These are phyloP conservation scores for Apis laboriosa DNA, from an alignment of 1,140 invertebrate genomes.

Conservation along the genomic window DNA sequence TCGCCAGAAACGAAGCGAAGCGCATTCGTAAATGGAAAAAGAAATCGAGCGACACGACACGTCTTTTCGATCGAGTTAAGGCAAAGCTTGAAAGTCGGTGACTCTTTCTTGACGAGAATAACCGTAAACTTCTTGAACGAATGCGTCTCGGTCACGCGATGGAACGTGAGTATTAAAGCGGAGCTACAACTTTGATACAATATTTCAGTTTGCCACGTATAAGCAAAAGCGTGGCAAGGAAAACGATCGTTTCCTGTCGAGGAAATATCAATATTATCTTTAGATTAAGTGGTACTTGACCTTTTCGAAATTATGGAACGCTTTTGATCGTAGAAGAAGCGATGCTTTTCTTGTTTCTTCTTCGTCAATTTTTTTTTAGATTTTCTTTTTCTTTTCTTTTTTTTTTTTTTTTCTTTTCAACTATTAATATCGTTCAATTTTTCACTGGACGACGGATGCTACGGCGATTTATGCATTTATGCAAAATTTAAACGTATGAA, in stretches of 20 bases:
- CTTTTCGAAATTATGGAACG: too few species aligned
- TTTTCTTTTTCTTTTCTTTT: too few species aligned
- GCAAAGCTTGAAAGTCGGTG: conserved; percentile 47
- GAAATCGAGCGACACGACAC: background rate
- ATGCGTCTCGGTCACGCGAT: conserved; percentile 52
- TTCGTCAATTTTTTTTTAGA: too few species aligned
- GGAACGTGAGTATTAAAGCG: conserved; percentile 32
- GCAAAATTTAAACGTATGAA: too few species aligned
- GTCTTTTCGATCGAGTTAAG: background rate
- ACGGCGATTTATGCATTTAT: too few species aligned
- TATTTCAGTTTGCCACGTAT: background rate
- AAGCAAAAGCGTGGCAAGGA: background rate
- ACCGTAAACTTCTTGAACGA: conserved; percentile 38
- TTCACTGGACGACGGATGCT: too few species aligned
- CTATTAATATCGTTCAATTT: too few species aligned
- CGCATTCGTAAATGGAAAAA: background rate
- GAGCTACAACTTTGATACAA: conserved; percentile 9
- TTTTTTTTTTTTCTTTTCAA: too few species aligned
- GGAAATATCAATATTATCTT: background rate
- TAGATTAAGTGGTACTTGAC: too few species aligned
- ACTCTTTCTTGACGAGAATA: conserved; percentile 41
- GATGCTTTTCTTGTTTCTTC: too few species aligned
- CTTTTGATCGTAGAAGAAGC: too few species aligned
- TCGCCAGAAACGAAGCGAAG: background rate
- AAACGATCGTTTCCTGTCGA: background rate